These are phyloP conservation scores for Eupithecia abbreviata DNA, from an alignment of 2,888 invertebrate species.

Conservation along the genomic window DNA sequence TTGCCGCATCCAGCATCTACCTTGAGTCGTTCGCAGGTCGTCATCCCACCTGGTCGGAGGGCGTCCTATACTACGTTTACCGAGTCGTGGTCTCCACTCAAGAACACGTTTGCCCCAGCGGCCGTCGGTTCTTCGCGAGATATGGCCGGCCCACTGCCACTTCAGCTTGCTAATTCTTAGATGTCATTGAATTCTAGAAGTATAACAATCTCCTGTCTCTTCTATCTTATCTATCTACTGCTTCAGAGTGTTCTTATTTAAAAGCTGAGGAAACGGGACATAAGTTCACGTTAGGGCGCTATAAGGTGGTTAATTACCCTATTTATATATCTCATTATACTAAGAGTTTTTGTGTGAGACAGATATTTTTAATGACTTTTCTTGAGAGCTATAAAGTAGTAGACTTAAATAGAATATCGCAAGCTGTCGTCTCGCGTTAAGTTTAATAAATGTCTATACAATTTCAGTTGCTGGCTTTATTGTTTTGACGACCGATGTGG, in stretches of 20 bases:
- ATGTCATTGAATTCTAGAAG: too few species aligned
- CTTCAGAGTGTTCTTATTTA: constrained; percentile 56
- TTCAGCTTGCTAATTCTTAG: too few species aligned
- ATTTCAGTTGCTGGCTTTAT: neutral
- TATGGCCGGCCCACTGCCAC: too few species aligned
- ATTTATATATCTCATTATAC: constrained; percentile 63
- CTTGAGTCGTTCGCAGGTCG: too few species aligned
- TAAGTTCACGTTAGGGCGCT: constrained; percentile 64
- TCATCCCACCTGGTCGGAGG: too few species aligned
- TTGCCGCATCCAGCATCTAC: too few species aligned
- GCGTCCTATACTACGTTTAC: too few species aligned
- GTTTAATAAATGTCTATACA: neutral
- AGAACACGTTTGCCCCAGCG: too few species aligned
- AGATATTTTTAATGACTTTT: constrained; percentile 42
- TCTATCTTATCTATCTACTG: constrained; percentile 12
- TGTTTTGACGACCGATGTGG: too few species aligned
- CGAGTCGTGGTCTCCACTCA: too few species aligned
- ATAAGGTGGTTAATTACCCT: constrained; percentile 65
- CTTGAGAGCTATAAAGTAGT: constrained; percentile 14
- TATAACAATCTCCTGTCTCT: neutral
- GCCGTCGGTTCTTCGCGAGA: too few species aligned
- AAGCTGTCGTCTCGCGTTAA: neutral
- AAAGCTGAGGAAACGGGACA: constrained; percentile 64
- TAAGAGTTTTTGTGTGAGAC: constrained; percentile 50
- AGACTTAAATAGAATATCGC: neutral